Percentiles rank a stretch among this genome's conserved stretches.
These are phyloP conservation scores for Sacculina carcini DNA, from an alignment of 2,888 invertebrate species.

Conservation along the genomic window DNA sequence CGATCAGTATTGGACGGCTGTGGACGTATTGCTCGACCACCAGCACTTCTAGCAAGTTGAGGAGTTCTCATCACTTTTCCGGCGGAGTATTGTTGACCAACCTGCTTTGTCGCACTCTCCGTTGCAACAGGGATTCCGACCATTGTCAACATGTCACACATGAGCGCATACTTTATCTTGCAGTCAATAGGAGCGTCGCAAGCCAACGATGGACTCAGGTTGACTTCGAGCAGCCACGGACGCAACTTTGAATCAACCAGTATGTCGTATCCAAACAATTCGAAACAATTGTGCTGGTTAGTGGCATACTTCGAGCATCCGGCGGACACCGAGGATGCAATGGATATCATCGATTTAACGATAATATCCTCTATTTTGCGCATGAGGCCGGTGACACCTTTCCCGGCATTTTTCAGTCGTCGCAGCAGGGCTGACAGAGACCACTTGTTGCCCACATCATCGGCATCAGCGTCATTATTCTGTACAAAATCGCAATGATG, in stretches of 20 bases:
- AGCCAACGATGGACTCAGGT: slow-evolving; percentile 66
- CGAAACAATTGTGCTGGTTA: slow-evolving; percentile 24
- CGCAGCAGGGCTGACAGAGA: slow-evolving; percentile 69
- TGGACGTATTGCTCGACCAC: background rate
- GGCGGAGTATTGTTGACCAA: too few species aligned
- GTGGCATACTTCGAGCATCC: slow-evolving; percentile 79
- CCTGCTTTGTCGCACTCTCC: too few species aligned
- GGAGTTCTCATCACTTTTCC: too few species aligned
- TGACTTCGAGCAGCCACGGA: slow-evolving; percentile 86
- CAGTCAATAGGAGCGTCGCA: slow-evolving; percentile 83
- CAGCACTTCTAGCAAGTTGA: background rate
- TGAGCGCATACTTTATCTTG: slow-evolving; percentile 65
- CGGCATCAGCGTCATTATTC: slow-evolving; percentile 68
- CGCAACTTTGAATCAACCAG: slow-evolving; percentile 60
- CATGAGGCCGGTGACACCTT: slow-evolving; percentile 68
- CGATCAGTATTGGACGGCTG: background rate
- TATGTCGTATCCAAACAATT: slow-evolving; percentile 83
- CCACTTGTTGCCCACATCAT: slow-evolving; percentile 94
- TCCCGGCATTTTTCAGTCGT: slow-evolving; percentile 57
- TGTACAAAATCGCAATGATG: slow-evolving; percentile 84
- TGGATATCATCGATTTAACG: slow-evolving; percentile 69
- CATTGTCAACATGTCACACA: slow-evolving; percentile 71
- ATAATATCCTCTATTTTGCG: slow-evolving; percentile 74
- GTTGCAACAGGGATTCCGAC: slow-evolving; percentile 52
- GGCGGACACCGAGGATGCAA: slow-evolving; percentile 55